These are phyloP conservation scores for Microctenopoma lineatum DNA, from an alignment of 2,797 vertebrate species.

Conservation along the genomic window DNA sequence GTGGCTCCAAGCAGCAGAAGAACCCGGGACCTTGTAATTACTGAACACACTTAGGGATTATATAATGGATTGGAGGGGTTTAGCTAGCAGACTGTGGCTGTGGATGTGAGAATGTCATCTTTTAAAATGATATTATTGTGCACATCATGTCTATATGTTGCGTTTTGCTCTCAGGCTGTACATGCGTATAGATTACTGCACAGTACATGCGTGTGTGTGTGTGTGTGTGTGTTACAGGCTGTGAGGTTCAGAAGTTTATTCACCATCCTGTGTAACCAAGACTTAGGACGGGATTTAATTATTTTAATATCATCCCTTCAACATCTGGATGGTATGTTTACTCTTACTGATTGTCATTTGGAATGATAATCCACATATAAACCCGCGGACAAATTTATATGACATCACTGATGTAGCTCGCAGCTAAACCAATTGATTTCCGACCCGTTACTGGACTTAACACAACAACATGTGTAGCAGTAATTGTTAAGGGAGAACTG, in stretches of 20 bases:
- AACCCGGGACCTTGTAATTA: constrained; percentile 77
- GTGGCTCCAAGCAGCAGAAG: constrained; percentile 66
- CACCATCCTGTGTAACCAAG: background rate
- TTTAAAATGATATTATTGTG: constrained; percentile 17
- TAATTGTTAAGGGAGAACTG: background rate
- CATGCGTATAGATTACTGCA: background rate
- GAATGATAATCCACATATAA: constrained; percentile 25
- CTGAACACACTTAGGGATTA: constrained; percentile 78
- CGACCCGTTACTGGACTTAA: background rate
- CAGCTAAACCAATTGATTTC: background rate
- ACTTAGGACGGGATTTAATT: constrained; percentile 34
- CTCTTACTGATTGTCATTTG: constrained; percentile 30
- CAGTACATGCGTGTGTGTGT: background rate
- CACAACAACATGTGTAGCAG: background rate
- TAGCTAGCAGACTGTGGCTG: constrained; percentile 57
- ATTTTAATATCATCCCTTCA: constrained; percentile 32
- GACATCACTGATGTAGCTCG: constrained; percentile 1
- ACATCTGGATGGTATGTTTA: constrained; percentile 22
- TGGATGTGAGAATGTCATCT: constrained; percentile 29
- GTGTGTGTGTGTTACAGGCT: background rate
- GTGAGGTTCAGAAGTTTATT: background rate
- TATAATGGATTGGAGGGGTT: constrained; percentile 75
- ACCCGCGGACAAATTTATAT: constrained; percentile 3
- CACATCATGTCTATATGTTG: background rate
- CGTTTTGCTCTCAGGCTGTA: background rate